Evolutionary conservation across 1,140 invertebrate genomes (phyloP), one percentile per base, ranked within the genome.

Genomic region (Zophobas morio): DNA sequence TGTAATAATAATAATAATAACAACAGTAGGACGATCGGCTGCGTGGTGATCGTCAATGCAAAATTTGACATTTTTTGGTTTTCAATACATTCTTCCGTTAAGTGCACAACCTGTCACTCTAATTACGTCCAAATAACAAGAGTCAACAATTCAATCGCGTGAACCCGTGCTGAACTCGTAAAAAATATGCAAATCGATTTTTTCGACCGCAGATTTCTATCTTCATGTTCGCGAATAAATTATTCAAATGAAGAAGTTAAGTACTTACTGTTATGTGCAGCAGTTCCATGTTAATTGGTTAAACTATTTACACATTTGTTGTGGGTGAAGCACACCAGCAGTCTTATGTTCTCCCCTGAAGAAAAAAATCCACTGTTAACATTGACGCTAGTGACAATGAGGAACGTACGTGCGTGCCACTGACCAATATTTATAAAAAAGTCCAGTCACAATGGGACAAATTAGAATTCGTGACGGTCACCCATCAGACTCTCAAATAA

Each of bases 351-450:
- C 70, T 53, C 76, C 56, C 32, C 63, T 75, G 53, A 6, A 75
- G 60, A 3, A 74, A 60, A 54, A 70, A 77, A 35, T 39, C 3
- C 2, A 35, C 54, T 33, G 34, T 63, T 39, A 63, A 39, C 57
- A 63, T 63, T 63, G 57, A 63, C 57, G 5, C 35, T 33, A 8
- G 6, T 42, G 60, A 66, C 60, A 66, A 66, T 66, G 60, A 63
- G 39, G 70, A 76, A 74, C 70, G 37, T 72, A 83, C 82, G 82
- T 83, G 82, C 81, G 82, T 81, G 80, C 81, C 79, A 83, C 80
- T 83, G 81, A 83, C 82, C 82, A 83, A 82, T 78, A 82, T 83
- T 78, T 76, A 49, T 73, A 35, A 75, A 37, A 73, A 76, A 63
- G 53, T 66, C 60, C 6, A 40, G 39, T 40, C 60, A 66, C 39